Conservation (phyloP, 2,113 vertebrate genomes). For the Pygoscelis adeliae region DNA sequence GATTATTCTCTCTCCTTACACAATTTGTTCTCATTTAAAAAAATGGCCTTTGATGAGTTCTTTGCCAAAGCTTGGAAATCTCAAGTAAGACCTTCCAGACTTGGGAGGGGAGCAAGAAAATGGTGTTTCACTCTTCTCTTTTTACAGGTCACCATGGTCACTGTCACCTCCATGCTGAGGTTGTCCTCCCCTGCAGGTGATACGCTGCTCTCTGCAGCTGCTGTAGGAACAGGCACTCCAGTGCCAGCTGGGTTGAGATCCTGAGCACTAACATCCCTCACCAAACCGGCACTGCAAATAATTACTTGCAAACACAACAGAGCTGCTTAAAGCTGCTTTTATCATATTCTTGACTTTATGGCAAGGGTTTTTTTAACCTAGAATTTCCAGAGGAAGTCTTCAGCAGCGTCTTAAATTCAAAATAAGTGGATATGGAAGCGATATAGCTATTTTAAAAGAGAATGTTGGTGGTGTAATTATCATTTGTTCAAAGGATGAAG, state of each 20-base stretch:
- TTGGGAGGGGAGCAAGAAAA: neutral
- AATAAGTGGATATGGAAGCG: neutral
- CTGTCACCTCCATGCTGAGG: accelerated
- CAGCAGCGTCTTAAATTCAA: neutral
- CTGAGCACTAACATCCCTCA: neutral
- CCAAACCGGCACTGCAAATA: neutral
- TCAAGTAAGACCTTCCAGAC: neutral
- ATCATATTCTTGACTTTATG: neutral
- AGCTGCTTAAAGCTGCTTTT: neutral
- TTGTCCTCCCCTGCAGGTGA: neutral
- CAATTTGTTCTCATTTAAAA: neutral
- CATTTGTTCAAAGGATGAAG: neutral
- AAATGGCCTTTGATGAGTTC: neutral
- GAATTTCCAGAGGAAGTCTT: neutral
- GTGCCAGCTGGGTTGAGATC: neutral
- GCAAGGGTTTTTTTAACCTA: neutral
- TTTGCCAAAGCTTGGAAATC: neutral
- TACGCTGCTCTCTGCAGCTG: neutral
- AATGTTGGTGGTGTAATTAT: neutral
- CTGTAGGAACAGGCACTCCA: neutral
- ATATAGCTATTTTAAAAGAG: neutral
- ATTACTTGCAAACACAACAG: neutral
- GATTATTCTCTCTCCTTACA: neutral
- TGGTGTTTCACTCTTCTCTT: neutral
- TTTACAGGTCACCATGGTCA: accelerated